Percentiles rank a stretch among this genome's conserved stretches.
These are phyloP conservation scores for Limnephilus lunatus DNA, from an alignment of 2,888 invertebrate species.

Conservation along the genomic window DNA sequence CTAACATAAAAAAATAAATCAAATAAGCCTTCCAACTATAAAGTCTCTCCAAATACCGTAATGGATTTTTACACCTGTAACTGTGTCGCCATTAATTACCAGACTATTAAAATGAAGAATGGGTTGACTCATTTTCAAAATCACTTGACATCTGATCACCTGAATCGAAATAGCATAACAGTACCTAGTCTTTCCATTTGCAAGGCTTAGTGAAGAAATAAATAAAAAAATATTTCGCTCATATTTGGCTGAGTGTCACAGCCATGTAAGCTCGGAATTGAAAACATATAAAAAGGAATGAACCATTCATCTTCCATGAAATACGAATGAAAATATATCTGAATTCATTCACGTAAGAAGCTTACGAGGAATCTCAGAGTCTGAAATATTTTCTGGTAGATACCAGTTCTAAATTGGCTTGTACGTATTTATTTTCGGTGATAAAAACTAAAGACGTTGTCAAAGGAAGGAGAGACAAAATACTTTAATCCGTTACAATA, in stretches of 20 bases:
- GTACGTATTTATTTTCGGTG: slow-evolving; percentile 15
- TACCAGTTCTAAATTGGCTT: not conserved
- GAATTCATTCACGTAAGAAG: not conserved
- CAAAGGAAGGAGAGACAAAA: slow-evolving; percentile 15
- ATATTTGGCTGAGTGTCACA: not conserved
- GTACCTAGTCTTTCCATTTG: not conserved
- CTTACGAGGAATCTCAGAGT: not conserved
- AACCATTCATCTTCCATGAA: not conserved
- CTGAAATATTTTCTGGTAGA: not conserved
- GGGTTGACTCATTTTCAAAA: not conserved
- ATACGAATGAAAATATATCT: not conserved
- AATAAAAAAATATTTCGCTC: not conserved
- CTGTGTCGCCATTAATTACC: too few relatives aligned
- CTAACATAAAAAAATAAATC: too few relatives aligned
- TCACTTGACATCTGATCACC: not conserved
- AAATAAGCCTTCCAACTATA: too few relatives aligned
- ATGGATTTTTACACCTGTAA: too few relatives aligned
- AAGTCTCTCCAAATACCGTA: too few relatives aligned
- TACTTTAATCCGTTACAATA: slow-evolving; percentile 17
- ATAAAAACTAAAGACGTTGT: slow-evolving; percentile 14
- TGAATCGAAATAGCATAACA: not conserved
- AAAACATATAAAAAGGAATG: slow-evolving; percentile 15
- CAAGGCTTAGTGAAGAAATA: not conserved
- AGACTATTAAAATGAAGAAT: not conserved
- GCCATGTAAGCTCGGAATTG: not conserved